These are phyloP conservation scores for Burhinus bistriatus DNA, from an alignment of 2,113 vertebrate genomes.

Conservation along the genomic window DNA sequence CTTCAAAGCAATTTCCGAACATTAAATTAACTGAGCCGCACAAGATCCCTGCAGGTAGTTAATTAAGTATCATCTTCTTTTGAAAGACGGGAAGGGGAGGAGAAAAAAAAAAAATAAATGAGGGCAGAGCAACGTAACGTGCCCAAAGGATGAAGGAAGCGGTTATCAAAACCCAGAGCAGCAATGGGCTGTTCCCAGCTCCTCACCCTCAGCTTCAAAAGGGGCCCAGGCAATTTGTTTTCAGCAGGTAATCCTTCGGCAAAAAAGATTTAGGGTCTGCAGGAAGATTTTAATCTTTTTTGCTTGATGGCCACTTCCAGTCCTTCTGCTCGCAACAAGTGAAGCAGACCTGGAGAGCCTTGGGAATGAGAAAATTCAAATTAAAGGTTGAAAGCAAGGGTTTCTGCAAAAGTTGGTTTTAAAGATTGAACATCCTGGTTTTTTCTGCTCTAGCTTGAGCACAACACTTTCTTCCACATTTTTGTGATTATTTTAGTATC, in stretches of 20 bases:
- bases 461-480: background rate
- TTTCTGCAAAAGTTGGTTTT: background rate
- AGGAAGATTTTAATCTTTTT: background rate
- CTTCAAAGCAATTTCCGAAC: background rate
- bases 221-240: background rate
- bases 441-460: background rate
- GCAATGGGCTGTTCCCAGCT: background rate
- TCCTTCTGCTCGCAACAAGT: background rate
- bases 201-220: background rate
- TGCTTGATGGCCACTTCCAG: background rate
- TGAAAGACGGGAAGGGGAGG: background rate
- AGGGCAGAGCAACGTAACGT: background rate
- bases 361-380: background rate
- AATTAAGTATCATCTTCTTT: background rate
- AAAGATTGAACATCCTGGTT: accelerated
- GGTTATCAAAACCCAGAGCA: background rate
- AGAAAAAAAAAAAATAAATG: background rate
- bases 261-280: background rate
- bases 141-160: background rate
- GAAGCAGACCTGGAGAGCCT: background rate
- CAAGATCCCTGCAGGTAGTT: background rate
- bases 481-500: background rate
- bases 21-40: background rate
- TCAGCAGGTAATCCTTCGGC: background rate
- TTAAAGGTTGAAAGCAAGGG: background rate